Base-by-base conservation (phyloP, 2,113 vertebrate species). In the Catharus fuscescens region DNA sequence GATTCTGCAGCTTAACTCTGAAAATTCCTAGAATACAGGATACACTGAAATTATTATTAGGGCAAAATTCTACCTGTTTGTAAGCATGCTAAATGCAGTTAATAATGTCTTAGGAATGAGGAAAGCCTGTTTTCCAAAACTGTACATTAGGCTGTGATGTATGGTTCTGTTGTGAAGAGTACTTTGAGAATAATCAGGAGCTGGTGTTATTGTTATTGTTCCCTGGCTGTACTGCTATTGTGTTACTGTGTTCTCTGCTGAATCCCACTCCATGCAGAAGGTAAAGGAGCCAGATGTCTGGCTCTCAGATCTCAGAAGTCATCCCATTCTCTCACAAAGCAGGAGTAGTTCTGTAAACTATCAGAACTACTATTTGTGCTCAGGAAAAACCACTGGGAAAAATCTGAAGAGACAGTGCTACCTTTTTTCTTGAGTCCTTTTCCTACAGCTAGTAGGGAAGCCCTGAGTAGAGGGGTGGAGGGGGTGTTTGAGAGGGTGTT, bases 81-180 rank as follows among this genome's bases (percentile, higher is more conserved):
- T 88, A 90, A 80, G 78, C 52, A 59, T 3, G 8, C 71, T 92
- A 88, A 83, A 83, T 80, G 74, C 92, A 92, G 79, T 83, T 95
- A 60, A 32, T 95, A 81, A 87, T 93, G 53, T 78, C 47, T 93
- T 92, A 90, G 71, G 18, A 12, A n/a, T 86, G 69, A 73, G 47
- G 28, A 66, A 87, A 82, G 5, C 29, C 21, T 45, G 0, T 87
- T 53, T 67, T 76, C 31, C 40, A 56, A 53, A 89, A 48, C 14
- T 0, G 2, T 47, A 8, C 3, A 0, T 72, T 36, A 76, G 31
- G 24, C 8, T 74, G 38, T 38, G 47, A 50, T 16, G 5, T 5
- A 11, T 1, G 9, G 14, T 48, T 74, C 47, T 4, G 0, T 45
- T 87, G 31, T 1, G 9, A 87, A 14, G 18, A 71, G 6, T 21